These are phyloP conservation scores for Priocnemis perturbator DNA, from an alignment of 2,888 invertebrate genomes.

Conservation along the genomic window DNA sequence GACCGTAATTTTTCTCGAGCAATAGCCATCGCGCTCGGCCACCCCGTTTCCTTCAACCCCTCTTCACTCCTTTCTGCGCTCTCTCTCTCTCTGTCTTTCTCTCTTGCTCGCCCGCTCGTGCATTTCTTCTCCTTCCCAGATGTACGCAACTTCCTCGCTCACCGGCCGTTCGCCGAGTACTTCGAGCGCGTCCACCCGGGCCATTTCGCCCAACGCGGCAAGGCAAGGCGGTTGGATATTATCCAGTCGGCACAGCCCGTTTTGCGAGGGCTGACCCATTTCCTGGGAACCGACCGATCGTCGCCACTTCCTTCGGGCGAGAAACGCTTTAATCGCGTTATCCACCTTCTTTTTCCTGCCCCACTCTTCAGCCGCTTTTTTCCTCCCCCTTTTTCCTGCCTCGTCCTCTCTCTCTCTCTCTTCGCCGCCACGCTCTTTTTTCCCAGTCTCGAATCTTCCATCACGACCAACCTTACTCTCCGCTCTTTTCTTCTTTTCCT, in stretches of 20 bases:
- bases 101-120: constrained; percentile 2
- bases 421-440: too few species aligned
- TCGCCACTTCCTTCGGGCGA: constrained; percentile 30
- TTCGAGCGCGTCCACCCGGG: background rate
- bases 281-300: constrained; percentile 33
- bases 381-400: background rate
- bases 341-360: constrained; percentile 9
- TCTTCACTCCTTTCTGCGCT: constrained; percentile 13
- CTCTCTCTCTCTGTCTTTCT: constrained; percentile 11
- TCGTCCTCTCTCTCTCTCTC: constrained; percentile 1
- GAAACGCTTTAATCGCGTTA: constrained; percentile 51
- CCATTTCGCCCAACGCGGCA: background rate
- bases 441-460: background rate
- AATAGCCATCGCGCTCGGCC: constrained; percentile 1
- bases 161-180: background rate
- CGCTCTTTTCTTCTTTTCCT: constrained; percentile 11
- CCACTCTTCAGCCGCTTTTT: constrained; percentile 6
- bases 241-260: constrained; percentile 10
- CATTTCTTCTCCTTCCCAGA: background rate
- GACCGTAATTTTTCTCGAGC: constrained; percentile 46
- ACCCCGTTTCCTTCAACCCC: constrained; percentile 25
- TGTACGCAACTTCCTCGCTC: background rate
- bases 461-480: background rate
- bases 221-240: constrained; percentile 28
- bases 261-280: constrained; percentile 26